Conservation (phyloP, 2,888 invertebrate genomes). For the Chrysomela aeneicollis region DNA sequence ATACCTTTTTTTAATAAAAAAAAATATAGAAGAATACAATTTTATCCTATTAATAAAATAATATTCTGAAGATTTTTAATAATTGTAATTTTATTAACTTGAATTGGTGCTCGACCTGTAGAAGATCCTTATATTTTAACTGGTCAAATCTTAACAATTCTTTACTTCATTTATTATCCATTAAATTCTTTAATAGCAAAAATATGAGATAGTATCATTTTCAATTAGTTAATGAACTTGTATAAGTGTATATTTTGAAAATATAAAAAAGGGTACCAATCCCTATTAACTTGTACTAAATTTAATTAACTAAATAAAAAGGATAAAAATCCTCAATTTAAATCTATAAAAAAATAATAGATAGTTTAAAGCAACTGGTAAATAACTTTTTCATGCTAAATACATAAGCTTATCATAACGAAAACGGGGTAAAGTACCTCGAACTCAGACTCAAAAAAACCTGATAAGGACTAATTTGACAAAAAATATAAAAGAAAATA, state of each 20-base stretch:
- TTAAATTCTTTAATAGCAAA: constrained; percentile 64
- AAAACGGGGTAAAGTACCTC: constrained; percentile 74
- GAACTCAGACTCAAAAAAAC: constrained; percentile 72
- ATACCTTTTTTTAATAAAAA: constrained; percentile 67
- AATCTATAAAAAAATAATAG: constrained; percentile 68
- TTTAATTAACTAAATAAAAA: constrained; percentile 58
- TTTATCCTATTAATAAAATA: constrained; percentile 69
- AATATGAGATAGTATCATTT: constrained; percentile 66
- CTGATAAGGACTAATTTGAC: constrained; percentile 66
- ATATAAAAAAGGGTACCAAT: constrained; percentile 68
- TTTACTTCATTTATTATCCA: constrained; percentile 69
- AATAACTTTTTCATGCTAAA: constrained; percentile 72
- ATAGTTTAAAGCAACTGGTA: constrained; percentile 71
- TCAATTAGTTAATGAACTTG: constrained; percentile 71
- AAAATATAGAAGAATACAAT: constrained; percentile 67
- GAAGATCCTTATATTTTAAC: constrained; percentile 71
- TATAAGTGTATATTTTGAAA: constrained; percentile 75
- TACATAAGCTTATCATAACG: constrained; percentile 80
- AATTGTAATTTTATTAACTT: constrained; percentile 71
- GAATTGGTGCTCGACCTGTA: constrained; percentile 75
- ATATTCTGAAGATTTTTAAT: constrained; percentile 67
- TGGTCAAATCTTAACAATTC: constrained; percentile 68
- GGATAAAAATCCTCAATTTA: constrained; percentile 61
- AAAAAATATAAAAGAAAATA: constrained; percentile 64
- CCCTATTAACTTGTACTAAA: constrained; percentile 68